phyloP scores from a whole-genome alignment of 1,140 invertebrate species.

The Drosophila subobscura region DNA sequence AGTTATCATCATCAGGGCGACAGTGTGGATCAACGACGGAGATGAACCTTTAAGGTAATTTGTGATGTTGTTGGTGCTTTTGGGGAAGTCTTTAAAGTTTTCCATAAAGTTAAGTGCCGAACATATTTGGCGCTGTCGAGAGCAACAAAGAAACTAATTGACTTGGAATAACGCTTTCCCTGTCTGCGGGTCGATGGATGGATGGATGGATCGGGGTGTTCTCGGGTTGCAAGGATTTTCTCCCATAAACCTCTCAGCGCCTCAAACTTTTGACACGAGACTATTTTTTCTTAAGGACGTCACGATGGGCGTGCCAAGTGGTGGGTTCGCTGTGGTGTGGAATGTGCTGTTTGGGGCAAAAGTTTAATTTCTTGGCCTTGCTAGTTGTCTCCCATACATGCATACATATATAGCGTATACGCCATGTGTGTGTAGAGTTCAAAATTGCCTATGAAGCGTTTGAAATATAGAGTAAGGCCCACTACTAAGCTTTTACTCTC shows the following conservation, averaged over 20 bases:
- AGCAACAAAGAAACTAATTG: constrained; percentile 80
- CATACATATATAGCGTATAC: constrained; percentile 38
- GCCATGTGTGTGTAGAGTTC: constrained; percentile 14
- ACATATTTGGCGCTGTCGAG: constrained; percentile 61
- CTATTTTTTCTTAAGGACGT: constrained; percentile 61
- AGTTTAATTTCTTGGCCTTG: constrained; percentile 11
- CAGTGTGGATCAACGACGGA: no score
- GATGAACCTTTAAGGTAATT: constrained; percentile 29
- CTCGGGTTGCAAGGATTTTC: constrained; percentile 5
- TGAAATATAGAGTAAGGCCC: neutral
- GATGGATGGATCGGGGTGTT: neutral
- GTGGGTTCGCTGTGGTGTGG: no score
- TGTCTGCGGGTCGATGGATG: no score
- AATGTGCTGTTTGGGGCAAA: neutral
- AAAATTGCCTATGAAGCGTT: constrained; percentile 10
- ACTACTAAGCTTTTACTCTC: constrained; percentile 49
- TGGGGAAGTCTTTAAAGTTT: constrained; percentile 70
- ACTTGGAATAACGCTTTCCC: constrained; percentile 73
- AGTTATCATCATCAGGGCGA: neutral
- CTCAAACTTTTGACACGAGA: constrained; percentile 41
- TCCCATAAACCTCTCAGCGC: constrained; percentile 64
- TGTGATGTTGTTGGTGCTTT: constrained; percentile 28
- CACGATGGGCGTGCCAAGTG: constrained; percentile 16
- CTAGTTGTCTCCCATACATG: constrained; percentile 13
- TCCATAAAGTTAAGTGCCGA: constrained; percentile 70